Conservation (phyloP, 1,140 invertebrate genomes). For the Microplitis mediator region DNA sequence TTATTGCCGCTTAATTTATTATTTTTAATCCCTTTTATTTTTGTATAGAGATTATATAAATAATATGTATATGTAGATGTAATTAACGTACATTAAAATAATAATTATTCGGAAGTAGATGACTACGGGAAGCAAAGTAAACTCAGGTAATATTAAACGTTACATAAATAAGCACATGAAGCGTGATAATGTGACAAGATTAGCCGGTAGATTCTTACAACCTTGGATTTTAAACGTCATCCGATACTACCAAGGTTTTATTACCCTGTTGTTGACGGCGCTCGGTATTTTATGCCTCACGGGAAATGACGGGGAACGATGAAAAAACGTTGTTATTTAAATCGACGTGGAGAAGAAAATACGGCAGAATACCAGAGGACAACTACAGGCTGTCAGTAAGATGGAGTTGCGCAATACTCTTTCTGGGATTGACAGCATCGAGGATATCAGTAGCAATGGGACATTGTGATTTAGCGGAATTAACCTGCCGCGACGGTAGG, state of each 20-base stretch:
- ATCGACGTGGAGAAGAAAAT: constrained; percentile 3
- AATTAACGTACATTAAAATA: not conserved
- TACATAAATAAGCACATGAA: not conserved
- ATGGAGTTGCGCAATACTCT: constrained; percentile 21
- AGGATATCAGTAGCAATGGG: constrained; percentile 32
- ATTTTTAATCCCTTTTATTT: too few species aligned
- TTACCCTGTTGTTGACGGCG: not conserved
- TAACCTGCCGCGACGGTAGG: constrained; percentile 76
- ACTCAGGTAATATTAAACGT: constrained; percentile 4
- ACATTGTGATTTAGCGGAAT: constrained; percentile 79
- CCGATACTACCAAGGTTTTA: not conserved
- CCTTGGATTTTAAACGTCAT: constrained; percentile 5
- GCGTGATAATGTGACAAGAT: constrained; percentile 18
- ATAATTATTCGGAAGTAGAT: constrained; percentile 1
- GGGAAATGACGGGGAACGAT: constrained; percentile 56
- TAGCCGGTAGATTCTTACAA: constrained; percentile 7
- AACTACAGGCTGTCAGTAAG: constrained; percentile 23
- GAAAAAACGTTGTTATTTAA: constrained; percentile 31
- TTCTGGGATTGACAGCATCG: constrained; percentile 21
- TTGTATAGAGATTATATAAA: too few species aligned
- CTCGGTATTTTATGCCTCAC: not conserved
- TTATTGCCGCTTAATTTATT: not conserved
- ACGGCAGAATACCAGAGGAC: not conserved
- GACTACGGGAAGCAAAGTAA: not conserved
- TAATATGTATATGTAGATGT: too few species aligned